Evolutionary conservation across 2,113 vertebrate species (phyloP).

Genomic region (Crypturellus undulatus): DNA sequence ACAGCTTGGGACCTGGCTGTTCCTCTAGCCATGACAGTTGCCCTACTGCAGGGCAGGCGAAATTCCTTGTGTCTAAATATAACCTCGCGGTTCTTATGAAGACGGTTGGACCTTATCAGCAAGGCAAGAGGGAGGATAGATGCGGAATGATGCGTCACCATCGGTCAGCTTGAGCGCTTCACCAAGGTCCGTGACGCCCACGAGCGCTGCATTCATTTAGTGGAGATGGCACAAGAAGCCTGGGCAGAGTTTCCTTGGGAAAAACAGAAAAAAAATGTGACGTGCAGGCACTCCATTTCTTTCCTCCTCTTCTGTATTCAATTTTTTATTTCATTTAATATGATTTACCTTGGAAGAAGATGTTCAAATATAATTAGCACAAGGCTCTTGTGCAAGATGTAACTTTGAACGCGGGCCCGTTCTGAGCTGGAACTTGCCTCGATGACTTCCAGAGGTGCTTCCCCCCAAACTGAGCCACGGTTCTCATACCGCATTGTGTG

Average conservation of each 20-base stretch:
- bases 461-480: rapidly evolving
- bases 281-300: too few species aligned
- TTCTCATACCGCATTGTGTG: neutral
- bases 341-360: neutral
- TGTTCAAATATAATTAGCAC: neutral
- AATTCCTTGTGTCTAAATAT: neutral
- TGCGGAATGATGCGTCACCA: neutral
- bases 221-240: neutral
- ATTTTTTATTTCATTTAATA: neutral
- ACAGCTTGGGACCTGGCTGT: rapidly evolving
- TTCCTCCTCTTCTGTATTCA: neutral
- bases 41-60: neutral
- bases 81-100: neutral
- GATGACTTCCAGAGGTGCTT: rapidly evolving
- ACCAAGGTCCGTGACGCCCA: neutral
- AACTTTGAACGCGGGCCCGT: neutral
- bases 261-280: neutral
- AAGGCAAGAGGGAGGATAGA: neutral
- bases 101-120: neutral
- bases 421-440: rapidly evolving
- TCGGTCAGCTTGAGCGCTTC: neutral
- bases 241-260: neutral
- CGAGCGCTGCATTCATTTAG: neutral
- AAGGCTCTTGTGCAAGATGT: neutral
- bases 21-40: neutral